Evolutionary conservation across 2,113 vertebrate genomes (phyloP).

Genomic region (Aegithalos caudatus): DNA sequence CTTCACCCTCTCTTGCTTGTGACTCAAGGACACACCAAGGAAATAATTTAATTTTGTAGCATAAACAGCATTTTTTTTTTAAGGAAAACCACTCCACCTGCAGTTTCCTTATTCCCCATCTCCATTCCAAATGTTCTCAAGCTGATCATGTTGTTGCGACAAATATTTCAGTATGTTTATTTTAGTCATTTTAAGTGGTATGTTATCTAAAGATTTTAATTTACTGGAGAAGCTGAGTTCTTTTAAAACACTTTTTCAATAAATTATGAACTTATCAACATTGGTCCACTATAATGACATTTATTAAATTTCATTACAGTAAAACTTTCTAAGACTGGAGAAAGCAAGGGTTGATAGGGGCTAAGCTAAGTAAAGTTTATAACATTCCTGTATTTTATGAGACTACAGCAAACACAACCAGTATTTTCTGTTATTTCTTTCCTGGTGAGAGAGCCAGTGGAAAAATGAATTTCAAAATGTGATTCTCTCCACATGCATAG

Average conservation of each 20-base stretch:
- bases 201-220: constrained; percentile 34
- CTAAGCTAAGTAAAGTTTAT: constrained; percentile 50
- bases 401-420: constrained; percentile 27
- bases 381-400: constrained; percentile 46
- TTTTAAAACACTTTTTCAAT: constrained; percentile 10
- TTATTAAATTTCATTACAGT: constrained; percentile 54
- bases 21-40: neutral
- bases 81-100: neutral
- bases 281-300: constrained; percentile 47
- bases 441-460: neutral
- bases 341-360: constrained; percentile 44
- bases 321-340: constrained; percentile 43
- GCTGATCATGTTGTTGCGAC: neutral
- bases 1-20: neutral
- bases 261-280: constrained; percentile 49
- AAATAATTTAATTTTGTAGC: neutral
- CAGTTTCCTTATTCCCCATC: neutral
- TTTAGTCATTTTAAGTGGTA: constrained; percentile 25
- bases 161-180: neutral
- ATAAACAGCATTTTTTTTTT: neutral
- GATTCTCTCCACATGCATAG: neutral
- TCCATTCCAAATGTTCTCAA: neutral
- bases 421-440: neutral
- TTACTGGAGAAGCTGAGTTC: neutral
- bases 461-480: constrained; percentile 21